Conservation (phyloP, 2,888 invertebrate genomes). For the Cenopis cana region DNA sequence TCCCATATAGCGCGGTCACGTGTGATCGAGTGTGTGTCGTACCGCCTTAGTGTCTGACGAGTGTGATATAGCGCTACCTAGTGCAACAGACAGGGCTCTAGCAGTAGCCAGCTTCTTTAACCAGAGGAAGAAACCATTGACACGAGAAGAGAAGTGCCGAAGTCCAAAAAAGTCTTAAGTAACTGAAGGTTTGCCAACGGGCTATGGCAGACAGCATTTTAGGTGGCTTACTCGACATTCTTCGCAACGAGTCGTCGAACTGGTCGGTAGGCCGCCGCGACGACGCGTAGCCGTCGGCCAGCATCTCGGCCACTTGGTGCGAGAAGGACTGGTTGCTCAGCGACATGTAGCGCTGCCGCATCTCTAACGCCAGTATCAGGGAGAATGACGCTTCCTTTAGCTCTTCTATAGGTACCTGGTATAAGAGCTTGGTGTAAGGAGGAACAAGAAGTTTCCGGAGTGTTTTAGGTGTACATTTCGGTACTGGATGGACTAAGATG, state of each 20-base stretch:
- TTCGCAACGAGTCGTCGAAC: slow-evolving; percentile 79
- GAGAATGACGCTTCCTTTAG: slow-evolving; percentile 93
- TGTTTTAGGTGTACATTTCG: no score
- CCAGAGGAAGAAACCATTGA: no score
- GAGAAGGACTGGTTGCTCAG: slow-evolving; percentile 93
- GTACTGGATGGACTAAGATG: no score
- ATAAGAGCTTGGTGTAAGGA: neutral
- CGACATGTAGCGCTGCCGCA: slow-evolving; percentile 95
- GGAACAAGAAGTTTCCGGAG: neutral
- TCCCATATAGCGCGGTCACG: no score
- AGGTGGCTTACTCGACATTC: slow-evolving; percentile 9
- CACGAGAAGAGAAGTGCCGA: no score
- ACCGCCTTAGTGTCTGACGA: neutral
- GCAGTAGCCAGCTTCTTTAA: no score
- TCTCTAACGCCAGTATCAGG: slow-evolving; percentile 92
- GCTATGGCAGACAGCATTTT: no score
- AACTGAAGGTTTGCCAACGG: no score
- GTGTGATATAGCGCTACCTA: neutral
- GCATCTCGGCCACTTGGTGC: slow-evolving; percentile 89
- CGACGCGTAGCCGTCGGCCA: slow-evolving; percentile 85
- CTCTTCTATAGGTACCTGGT: slow-evolving; percentile 96
- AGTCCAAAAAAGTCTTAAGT: no score
- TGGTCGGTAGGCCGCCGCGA: slow-evolving; percentile 66
- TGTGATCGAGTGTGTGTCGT: no score
- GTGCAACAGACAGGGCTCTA: no score